Base-by-base conservation (phyloP, 1,140 invertebrate species). In the Paracyclopina nana region DNA sequence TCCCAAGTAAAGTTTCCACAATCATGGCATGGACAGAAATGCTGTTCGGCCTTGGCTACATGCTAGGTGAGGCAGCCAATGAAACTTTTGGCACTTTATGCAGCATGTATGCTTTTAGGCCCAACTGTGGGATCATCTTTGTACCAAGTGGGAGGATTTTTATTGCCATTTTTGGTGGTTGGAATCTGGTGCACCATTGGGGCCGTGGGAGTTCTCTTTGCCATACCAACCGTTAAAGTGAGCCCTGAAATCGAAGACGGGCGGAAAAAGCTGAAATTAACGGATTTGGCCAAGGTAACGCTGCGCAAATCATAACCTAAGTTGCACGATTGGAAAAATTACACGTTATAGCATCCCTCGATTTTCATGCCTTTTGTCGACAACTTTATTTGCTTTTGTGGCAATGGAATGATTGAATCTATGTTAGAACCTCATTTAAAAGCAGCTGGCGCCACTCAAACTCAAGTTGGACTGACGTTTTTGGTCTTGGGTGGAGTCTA, bases 291-390 rank as follows among this genome's bases (percentile, higher is more conserved):
- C n/a, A 38, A 38, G 4, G n/a, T 9, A 38, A 38, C n/a, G n/a
- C 34, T 9, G 14, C 34, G 20, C 20, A 16, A 38, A 38, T 20
- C 20, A 5, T 38, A 9, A 38, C 34, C 20, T n/a, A n/a, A 3
- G 34, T 38, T n/a, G 34, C 34, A n/a, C 14, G 20, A 38, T n/a
- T 38, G 20, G 20, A 20, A 5, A 2, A 16, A 16, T 9, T 5
- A 38, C 20, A 38, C 20, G 9, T 38, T 38, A n/a, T 4, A 5
- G 14, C 8, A 38, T n/a, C 14, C n/a, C 34, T 20, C 34, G 3
- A 38, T 38, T n/a, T 38, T 38, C 34, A 38, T 38, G 34, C 34
- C 34, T 38, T 38, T 16, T 38, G 34, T 38, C n/a, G 34, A 38
- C 9, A 38, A 38, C 34, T 5, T 38, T 3, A 38, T 38, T 8